Percentiles rank a stretch among this genome's conserved stretches.
Evolutionary conservation across 2,113 vertebrate species (phyloP).

Genomic region (Callipepla squamata): DNA sequence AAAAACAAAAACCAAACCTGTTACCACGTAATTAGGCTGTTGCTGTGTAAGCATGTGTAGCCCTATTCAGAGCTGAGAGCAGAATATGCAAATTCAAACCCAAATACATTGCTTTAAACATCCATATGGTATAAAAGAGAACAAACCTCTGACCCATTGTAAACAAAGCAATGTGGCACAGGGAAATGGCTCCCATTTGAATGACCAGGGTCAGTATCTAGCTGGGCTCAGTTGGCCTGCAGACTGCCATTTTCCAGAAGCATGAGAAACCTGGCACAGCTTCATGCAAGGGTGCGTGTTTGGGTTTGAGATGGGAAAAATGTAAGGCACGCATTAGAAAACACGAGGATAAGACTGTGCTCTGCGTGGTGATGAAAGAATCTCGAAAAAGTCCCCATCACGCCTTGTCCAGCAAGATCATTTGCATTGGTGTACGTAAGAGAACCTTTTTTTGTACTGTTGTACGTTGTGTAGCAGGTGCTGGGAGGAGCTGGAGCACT

Average conservation of each 20-base stretch:
- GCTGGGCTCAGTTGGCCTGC: neutral
- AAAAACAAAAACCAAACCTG: neutral
- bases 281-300: neutral
- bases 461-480: neutral
- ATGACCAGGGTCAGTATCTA: neutral
- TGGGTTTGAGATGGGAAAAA: neutral
- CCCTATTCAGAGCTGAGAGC: slow-evolving; percentile 30
- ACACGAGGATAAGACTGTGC: neutral
- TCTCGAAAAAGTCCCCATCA: neutral
- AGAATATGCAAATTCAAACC: slow-evolving; percentile 49
- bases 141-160: neutral
- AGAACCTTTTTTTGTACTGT: neutral
- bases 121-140: neutral
- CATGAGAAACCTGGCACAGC: neutral
- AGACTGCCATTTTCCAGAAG: neutral
- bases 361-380: neutral
- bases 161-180: neutral
- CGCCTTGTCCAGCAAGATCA: neutral
- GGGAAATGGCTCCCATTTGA: neutral
- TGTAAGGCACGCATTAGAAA: neutral
- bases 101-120: slow-evolving; percentile 30
- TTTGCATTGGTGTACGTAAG: neutral
- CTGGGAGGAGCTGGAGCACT: neutral
- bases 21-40: slow-evolving; percentile 62
- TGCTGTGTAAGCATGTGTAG: slow-evolving; percentile 56